Conservation (phyloP, 2,888 invertebrate species). For the Agrotis clavis region DNA sequence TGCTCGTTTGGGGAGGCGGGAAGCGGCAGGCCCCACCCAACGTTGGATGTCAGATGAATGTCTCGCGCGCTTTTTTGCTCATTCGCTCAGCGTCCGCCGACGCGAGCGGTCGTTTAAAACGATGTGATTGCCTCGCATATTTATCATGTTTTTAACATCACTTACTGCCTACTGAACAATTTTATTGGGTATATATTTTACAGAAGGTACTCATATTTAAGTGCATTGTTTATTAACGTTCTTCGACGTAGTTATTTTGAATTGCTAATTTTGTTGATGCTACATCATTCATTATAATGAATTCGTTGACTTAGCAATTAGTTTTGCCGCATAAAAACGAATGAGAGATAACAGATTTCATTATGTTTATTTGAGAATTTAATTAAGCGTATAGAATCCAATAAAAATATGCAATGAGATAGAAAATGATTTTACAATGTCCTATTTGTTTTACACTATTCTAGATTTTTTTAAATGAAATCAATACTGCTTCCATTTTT, state of each 20-base stretch:
- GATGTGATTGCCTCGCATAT: constrained; percentile 50
- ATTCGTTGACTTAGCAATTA: constrained; percentile 37
- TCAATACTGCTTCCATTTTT: no score
- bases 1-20: constrained; percentile 85
- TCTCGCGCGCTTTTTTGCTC: constrained; percentile 85
- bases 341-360: constrained; percentile 21
- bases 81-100: constrained; percentile 83
- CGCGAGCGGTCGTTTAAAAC: constrained; percentile 70
- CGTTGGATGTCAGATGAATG: constrained; percentile 85
- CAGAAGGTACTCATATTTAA: constrained; percentile 31
- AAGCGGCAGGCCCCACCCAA: constrained; percentile 82
- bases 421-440: background rate
- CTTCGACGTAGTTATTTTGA: constrained; percentile 35
- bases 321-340: constrained; percentile 25
- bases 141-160: constrained; percentile 59
- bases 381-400: constrained; percentile 5
- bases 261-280: constrained; percentile 51
- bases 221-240: constrained; percentile 36
- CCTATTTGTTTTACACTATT: background rate
- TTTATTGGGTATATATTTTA: constrained; percentile 50
- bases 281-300: constrained; percentile 32
- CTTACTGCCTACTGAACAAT: constrained; percentile 48
- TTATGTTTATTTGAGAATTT: constrained; percentile 28
- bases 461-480: background rate
- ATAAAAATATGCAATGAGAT: background rate